A percentile compares a stretch with the other conserved stretches of the same genome.
Evolutionary conservation across 1,140 invertebrate genomes (phyloP).

Genomic region (Lepeophtheirus salmonis): DNA sequence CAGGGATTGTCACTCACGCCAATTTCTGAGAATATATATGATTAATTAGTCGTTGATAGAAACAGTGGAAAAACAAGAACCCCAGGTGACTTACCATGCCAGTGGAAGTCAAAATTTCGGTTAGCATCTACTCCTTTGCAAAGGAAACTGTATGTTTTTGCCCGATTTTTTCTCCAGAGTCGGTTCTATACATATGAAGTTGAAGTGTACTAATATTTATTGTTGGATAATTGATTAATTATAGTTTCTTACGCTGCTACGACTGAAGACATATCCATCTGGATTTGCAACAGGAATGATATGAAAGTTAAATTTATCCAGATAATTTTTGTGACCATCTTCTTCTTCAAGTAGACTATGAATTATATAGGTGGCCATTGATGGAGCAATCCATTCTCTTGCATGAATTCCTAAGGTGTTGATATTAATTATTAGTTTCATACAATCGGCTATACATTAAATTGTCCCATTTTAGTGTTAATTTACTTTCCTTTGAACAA

Average conservation of each 20-base stretch:
- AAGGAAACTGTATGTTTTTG: too few relatives aligned
- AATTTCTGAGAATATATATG: slow-evolving; percentile 5
- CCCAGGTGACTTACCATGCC: neutral
- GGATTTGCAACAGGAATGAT: slow-evolving; percentile 24
- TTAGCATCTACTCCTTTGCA: slow-evolving; percentile 25
- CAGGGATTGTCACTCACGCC: slow-evolving; percentile 26
- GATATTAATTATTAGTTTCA: too few relatives aligned
- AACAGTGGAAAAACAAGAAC: neutral
- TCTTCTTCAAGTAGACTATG: slow-evolving; percentile 34
- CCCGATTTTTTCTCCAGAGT: too few relatives aligned
- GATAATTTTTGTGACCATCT: neutral
- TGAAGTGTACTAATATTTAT: too few relatives aligned
- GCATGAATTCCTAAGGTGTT: slow-evolving; percentile 11
- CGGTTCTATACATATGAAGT: too few relatives aligned
- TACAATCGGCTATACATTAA: too few relatives aligned
- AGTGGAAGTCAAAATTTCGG: slow-evolving; percentile 24
- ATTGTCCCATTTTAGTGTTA: too few relatives aligned
- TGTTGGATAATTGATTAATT: too few relatives aligned
- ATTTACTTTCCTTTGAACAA: too few relatives aligned
- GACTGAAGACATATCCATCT: slow-evolving; percentile 22
- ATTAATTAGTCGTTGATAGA: too few relatives aligned
- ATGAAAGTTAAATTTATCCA: slow-evolving; percentile 47
- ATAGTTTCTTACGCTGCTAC: neutral
- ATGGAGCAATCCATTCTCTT: slow-evolving; percentile 15
- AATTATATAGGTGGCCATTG: slow-evolving; percentile 1